Conservation (phyloP, 2,113 vertebrate species). For the Gila orcuttii region DNA sequence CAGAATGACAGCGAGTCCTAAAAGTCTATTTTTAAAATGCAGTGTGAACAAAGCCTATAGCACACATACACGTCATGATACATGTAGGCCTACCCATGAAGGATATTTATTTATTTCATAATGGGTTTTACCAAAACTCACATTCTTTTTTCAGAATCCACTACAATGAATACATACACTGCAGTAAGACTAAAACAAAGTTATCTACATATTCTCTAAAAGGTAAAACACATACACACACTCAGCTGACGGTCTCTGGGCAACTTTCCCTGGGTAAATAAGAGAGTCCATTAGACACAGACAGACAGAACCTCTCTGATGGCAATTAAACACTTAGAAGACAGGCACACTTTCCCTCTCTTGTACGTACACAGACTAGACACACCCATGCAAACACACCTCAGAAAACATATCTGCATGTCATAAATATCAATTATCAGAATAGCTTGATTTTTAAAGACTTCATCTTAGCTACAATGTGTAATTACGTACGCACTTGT, state of each 20-base stretch:
- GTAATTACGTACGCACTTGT: background rate
- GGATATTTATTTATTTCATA: background rate
- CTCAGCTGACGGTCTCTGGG: background rate
- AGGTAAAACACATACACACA: background rate
- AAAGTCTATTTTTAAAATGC: background rate
- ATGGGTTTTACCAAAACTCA: background rate
- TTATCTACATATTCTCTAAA: background rate
- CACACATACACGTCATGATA: background rate
- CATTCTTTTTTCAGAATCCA: background rate
- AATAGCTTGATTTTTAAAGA: background rate
- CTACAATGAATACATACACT: background rate
- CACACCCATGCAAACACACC: constrained; percentile 7
- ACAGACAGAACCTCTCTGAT: constrained; percentile 27
- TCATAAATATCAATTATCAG: background rate
- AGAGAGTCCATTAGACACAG: constrained; percentile 15
- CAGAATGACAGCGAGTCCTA: background rate
- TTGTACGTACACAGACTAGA: background rate
- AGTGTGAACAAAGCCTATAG: background rate
- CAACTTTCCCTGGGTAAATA: background rate
- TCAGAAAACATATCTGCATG: background rate
- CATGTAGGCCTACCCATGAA: background rate
- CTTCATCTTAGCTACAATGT: background rate
- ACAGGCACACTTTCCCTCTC: constrained; percentile 10
- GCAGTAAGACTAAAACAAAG: background rate
- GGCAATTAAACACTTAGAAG: constrained; percentile 56